Base-by-base conservation (phyloP, 2,113 vertebrate species). In the Smithornis capensis region DNA sequence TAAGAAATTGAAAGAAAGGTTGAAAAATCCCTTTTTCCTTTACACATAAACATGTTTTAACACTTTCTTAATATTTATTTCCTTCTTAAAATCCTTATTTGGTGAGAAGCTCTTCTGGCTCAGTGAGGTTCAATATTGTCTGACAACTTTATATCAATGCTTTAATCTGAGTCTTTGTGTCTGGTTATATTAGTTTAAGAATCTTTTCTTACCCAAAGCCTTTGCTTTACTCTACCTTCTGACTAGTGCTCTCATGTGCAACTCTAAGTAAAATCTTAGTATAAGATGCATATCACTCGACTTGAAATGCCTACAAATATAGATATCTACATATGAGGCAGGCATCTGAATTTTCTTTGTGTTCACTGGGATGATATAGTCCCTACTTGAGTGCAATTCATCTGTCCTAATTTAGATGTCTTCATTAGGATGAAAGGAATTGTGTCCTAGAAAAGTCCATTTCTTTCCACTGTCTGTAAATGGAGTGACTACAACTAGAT, bases 361-460 rank as follows among this genome's bases (percentile, higher is more conserved):
- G 16, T 67, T 84, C 52, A 53, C n/a, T 78, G 56, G 42, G 40
- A 82, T 71, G 88, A 63, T 70, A 73, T 1, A 90, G 27, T 18
- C 50, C 27, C 42, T 37, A 19, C 37, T 38, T 5, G 23, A 82
- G 28, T 62, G 65, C 18, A 93, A 93, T 63, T 94, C 18, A 31
- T 62, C 42, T 77, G 69, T n/a, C 40, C 28, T 67, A 45, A 81
- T 93, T 84, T 70, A 38, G 27, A 33, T 78, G 9, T 53, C 35
- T 79, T 90, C 65, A 63, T 69, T 17, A 89, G 17, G 50, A 64
- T 44, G 37, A 75, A 93, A 93, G 42, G 22, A 81, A 78, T 23
- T 57, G n/a, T 79, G 85, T 29, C 82, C 60, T 55, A 84, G 78
- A 96, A 93, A 87, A 55, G 55, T 90, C 69, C 33, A 6, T 38